These are phyloP conservation scores for Herpailurus yagouaroundi DNA, from an alignment of 2,113 vertebrate genomes.

Conservation along the genomic window DNA sequence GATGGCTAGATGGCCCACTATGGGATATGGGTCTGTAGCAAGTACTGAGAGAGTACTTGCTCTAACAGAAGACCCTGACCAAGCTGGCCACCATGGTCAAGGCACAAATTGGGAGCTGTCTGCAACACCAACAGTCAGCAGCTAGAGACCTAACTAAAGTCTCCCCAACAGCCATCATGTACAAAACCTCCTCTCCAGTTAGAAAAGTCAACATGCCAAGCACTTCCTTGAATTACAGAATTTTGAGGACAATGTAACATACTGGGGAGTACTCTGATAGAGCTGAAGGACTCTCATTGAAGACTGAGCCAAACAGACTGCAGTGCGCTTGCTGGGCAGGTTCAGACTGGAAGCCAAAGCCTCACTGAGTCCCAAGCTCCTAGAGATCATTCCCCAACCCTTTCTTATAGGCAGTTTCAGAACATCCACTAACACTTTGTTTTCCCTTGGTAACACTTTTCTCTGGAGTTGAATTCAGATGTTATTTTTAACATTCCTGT, in stretches of 20 bases:
- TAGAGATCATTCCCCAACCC: background rate
- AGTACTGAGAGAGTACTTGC: conserved; percentile 86
- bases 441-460: conserved; percentile 22
- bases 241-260: conserved; percentile 96
- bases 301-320: background rate
- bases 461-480: conserved; percentile 41
- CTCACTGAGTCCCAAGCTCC: background rate
- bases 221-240: conserved; percentile 96
- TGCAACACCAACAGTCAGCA: conserved; percentile 90
- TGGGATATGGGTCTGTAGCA: conserved; percentile 92
- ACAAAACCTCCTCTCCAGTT: conserved; percentile 91
- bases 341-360: background rate
- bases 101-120: conserved; percentile 81
- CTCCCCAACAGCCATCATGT: conserved; percentile 90
- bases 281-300: background rate
- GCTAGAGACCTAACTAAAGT: conserved; percentile 92
- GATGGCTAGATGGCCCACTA: conserved; percentile 92
- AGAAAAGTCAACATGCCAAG: conserved; percentile 93
- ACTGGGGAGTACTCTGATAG: conserved; percentile 89
- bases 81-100: conserved; percentile 88
- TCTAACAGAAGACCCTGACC: conserved; percentile 89
- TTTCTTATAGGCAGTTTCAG: background rate
- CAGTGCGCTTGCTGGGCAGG: background rate
- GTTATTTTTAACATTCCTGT: conserved; percentile 2
- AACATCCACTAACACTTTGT: background rate